phyloP scores from a whole-genome alignment of 2,888 invertebrate species.

The Rhopalosiphum nymphaeae region DNA sequence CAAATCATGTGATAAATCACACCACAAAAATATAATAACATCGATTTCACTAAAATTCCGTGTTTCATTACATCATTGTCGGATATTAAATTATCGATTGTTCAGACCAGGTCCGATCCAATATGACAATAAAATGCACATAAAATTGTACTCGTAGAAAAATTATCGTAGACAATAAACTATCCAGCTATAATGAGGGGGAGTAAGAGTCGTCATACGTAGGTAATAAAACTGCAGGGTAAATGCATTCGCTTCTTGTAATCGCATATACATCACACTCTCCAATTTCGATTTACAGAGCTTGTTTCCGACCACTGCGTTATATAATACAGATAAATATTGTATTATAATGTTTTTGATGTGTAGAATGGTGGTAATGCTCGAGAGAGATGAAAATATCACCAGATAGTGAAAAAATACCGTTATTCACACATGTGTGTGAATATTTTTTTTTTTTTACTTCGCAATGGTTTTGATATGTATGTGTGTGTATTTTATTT shows the following conservation, averaged over 20 bases:
- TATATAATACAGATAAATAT: neutral
- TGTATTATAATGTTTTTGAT: neutral
- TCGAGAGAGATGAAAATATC: neutral
- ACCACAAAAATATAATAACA: neutral
- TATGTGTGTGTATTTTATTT: neutral
- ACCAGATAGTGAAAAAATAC: neutral
- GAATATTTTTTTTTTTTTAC: neutral
- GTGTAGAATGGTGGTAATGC: neutral
- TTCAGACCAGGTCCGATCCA: neutral
- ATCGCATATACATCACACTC: neutral
- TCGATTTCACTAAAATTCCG: neutral
- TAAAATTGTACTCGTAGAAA: neutral
- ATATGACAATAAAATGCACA: neutral
- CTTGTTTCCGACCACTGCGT: neutral
- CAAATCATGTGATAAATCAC: neutral
- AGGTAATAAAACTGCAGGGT: neutral
- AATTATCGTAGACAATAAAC: no score
- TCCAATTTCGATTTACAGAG: neutral
- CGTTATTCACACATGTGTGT: neutral
- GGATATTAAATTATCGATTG: neutral
- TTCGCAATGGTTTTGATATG: neutral
- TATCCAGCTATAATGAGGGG: neutral
- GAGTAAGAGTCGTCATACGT: no score
- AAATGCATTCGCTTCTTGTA: neutral
- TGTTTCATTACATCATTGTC: neutral